Conservation (phyloP, 2,797 vertebrate species). For the Falco concolor region DNA sequence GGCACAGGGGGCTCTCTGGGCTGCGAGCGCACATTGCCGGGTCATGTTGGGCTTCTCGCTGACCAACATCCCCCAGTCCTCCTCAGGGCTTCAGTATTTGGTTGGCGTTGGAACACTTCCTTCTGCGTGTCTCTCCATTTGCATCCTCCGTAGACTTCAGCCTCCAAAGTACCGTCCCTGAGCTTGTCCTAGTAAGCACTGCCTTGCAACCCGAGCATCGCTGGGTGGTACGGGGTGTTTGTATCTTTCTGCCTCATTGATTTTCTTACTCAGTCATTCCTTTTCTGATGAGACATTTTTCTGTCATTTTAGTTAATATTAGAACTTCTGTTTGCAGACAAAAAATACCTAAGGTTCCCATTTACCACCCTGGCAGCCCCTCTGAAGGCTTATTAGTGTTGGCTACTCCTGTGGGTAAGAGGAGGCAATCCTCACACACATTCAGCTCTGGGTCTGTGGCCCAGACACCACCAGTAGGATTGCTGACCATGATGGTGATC, state of each 20-base stretch:
- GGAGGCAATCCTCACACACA: not conserved
- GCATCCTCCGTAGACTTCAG: not conserved
- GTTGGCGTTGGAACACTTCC: not conserved
- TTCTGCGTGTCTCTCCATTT: not conserved
- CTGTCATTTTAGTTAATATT: not conserved
- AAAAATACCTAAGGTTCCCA: not conserved
- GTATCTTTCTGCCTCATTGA: not conserved
- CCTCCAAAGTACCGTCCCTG: not conserved
- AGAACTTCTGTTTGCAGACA: not conserved
- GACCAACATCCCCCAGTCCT: too few species aligned
- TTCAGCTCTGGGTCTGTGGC: not conserved
- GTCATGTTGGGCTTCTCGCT: too few species aligned
- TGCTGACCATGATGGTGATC: not conserved
- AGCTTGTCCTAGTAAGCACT: not conserved
- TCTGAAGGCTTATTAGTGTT: not conserved
- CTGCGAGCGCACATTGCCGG: too few species aligned
- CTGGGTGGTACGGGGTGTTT: too few species aligned
- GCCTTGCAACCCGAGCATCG: fast-evolving
- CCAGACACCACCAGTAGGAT: not conserved
- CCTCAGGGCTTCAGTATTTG: not conserved
- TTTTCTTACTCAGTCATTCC: not conserved
- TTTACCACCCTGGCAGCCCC: not conserved
- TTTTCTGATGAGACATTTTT: not conserved
- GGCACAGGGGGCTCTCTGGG: too few species aligned
- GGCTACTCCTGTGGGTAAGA: not conserved